Base-by-base conservation (phyloP, 1,140 invertebrate genomes). In the Paramacrobiotus metropolitanus region DNA sequence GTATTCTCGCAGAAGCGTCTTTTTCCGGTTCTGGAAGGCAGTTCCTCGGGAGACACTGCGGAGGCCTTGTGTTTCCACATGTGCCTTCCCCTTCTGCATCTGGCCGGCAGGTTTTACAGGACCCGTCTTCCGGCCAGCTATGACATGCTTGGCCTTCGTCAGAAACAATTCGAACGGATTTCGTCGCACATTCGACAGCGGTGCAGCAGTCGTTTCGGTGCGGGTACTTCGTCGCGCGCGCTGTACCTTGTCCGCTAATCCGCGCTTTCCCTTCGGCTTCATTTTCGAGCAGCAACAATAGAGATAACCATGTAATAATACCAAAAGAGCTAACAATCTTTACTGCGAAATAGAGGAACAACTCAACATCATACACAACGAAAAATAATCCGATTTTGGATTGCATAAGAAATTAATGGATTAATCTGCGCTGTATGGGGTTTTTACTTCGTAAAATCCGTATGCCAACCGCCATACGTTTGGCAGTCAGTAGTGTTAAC, bases 1-100 rank as follows among this genome's bases (percentile, higher is more conserved):
- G 70, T 84, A 88, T 70, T 94, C 89, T 62, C 83, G 79, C 0
- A 92, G 79, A 1, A 95, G 67, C 0, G 89, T 94, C 62, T 82
- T 78, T 67, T 87, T 86, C 62, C 90, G 77, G 48, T 55, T 55
- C 0, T 15, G 15, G 15, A 20, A 4, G 48, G 48, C 48, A 24
- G 24, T 24, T 9, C 28, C 28, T 9, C 48, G 15, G 15, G 48
- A 55, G 15, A 55, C 48, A 55, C 48, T 55, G 4, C 48, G 48
- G 15, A 55, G 48, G 15, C 48, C 48, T 20, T 55, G 48, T 28
- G 48, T 55, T 24, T 55, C 48, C 4, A 24, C 28, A 15, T 20
- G 24, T 24, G 4, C 48, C 24, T 15, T 55, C 48, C 4, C 15
- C 24, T 24, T 24, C 48, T 55, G 48, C 24, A 20, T 55, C 48